Percentiles rank a stretch among this genome's conserved stretches.
Conservation (phyloP, 2,113 vertebrate genomes). For the Tympanuchus pallidicinctus region DNA sequence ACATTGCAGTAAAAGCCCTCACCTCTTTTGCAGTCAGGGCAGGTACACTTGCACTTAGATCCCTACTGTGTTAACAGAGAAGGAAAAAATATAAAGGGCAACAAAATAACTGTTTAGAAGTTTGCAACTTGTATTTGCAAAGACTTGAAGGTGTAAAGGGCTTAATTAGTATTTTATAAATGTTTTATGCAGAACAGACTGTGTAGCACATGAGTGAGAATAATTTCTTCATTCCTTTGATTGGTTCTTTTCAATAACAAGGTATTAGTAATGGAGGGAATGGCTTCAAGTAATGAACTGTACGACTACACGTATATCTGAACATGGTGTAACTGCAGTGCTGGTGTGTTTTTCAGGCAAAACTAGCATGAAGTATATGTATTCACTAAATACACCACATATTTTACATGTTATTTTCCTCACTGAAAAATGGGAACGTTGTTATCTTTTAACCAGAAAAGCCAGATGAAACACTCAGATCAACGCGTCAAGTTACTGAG, state of each 20-base stretch:
- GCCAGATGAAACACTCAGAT: conserved; percentile 65
- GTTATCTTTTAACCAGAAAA: conserved; percentile 61
- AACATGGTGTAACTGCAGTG: neutral
- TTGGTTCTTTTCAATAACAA: neutral
- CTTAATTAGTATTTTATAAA: neutral
- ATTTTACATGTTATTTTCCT: neutral
- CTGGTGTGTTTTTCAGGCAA: neutral
- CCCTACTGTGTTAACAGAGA: neutral
- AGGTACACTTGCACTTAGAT: neutral
- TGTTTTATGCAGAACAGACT: neutral
- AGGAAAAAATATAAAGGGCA: neutral
- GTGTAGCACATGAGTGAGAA: neutral
- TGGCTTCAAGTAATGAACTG: neutral
- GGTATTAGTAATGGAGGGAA: neutral
- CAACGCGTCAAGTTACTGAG: conserved; percentile 71
- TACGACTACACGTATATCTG: neutral
- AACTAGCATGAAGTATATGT: neutral
- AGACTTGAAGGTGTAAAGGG: neutral
- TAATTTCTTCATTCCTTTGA: neutral
- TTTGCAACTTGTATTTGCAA: neutral
- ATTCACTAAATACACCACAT: neutral
- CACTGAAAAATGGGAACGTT: neutral
- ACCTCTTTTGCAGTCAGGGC: neutral
- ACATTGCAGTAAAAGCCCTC: neutral
- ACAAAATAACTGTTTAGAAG: neutral